These are phyloP conservation scores for Andrena hattorfiana DNA, from an alignment of 2,888 invertebrate genomes.

Conservation along the genomic window DNA sequence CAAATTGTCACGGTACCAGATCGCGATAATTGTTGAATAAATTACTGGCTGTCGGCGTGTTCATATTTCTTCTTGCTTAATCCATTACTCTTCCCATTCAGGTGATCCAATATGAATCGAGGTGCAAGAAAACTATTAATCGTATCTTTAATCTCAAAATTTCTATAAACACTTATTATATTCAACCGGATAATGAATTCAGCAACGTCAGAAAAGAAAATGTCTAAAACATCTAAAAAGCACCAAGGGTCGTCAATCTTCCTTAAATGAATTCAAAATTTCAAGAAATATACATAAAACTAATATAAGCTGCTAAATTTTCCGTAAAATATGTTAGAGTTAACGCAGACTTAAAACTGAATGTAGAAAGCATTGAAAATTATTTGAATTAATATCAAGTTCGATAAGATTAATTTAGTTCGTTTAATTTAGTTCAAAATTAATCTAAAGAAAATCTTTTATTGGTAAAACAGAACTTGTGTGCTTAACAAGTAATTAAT, in stretches of 20 bases:
- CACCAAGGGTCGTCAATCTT: no score
- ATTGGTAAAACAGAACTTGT: neutral
- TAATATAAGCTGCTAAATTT: neutral
- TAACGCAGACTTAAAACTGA: neutral
- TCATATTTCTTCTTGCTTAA: conserved; percentile 16
- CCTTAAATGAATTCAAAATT: neutral
- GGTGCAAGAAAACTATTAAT: neutral
- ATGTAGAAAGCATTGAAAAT: neutral
- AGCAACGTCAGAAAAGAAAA: neutral
- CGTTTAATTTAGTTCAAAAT: no score
- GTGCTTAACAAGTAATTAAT: neutral
- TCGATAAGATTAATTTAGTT: no score
- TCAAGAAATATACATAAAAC: neutral
- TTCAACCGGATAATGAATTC: neutral
- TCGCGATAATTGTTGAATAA: conserved; percentile 40
- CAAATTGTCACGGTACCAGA: conserved; percentile 18
- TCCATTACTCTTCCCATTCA: conserved; percentile 11
- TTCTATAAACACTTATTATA: neutral
- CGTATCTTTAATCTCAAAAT: neutral
- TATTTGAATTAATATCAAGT: neutral
- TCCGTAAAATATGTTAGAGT: neutral
- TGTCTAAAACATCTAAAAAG: no score
- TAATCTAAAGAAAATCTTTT: neutral
- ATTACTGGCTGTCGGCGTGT: conserved; percentile 7
- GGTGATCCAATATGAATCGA: neutral